These are phyloP conservation scores for Drosophila phalerata DNA, from an alignment of 2,888 invertebrate genomes.

Conservation along the genomic window DNA sequence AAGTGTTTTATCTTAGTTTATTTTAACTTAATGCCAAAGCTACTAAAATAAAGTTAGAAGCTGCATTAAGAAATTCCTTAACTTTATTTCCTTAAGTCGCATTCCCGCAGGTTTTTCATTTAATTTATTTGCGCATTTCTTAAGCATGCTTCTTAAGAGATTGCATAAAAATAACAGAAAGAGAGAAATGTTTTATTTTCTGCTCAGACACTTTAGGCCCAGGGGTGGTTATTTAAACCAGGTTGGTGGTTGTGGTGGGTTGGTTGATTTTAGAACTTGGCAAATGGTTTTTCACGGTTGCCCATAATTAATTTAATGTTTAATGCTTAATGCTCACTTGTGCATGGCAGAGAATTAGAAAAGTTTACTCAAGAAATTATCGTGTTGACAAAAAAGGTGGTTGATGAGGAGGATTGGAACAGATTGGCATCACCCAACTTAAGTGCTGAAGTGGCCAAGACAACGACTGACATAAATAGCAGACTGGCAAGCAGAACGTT, in stretches of 20 bases:
- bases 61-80: neutral
- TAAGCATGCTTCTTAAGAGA: slow-evolving; percentile 6
- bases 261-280: slow-evolving; percentile 1
- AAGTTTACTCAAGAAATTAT: slow-evolving; percentile 54
- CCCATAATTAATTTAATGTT: slow-evolving; percentile 68
- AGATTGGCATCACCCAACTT: neutral
- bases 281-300: slow-evolving; percentile 52
- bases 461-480: slow-evolving; percentile 62
- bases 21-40: no score
- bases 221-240: slow-evolving; percentile 38
- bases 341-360: slow-evolving; percentile 48
- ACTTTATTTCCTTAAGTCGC: neutral
- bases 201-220: slow-evolving; percentile 22
- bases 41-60: neutral
- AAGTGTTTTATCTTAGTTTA: no score
- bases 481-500: slow-evolving; percentile 35
- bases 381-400: slow-evolving; percentile 28
- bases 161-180: slow-evolving; percentile 8
- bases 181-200: slow-evolving; percentile 55
- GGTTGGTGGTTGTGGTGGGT: slow-evolving; percentile 9
- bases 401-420: neutral
- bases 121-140: slow-evolving; percentile 14
- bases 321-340: slow-evolving; percentile 52
- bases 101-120: slow-evolving; percentile 36
- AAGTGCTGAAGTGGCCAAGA: slow-evolving; percentile 4